Conservation (phyloP, 2,888 invertebrate species). For the Agrochola litura region DNA sequence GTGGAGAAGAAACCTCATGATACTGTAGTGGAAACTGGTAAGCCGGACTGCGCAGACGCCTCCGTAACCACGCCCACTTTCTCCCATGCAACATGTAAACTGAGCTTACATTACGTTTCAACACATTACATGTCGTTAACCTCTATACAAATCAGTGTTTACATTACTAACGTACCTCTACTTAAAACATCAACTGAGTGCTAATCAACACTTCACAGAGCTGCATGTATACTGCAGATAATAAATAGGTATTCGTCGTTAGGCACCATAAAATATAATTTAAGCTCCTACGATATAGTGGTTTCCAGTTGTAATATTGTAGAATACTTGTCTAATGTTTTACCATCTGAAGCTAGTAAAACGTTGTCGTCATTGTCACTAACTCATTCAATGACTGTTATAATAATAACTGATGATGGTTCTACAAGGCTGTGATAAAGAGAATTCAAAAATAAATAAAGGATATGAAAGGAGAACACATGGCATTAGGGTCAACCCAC, state of each 20-base stretch:
- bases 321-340: not conserved
- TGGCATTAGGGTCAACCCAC: conserved; percentile 72
- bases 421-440: conserved; percentile 4
- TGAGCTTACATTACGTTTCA: conserved; percentile 70
- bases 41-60: conserved; percentile 51
- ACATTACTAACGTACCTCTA: conserved; percentile 68
- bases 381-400: conserved; percentile 1
- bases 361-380: not conserved
- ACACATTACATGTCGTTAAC: conserved; percentile 74
- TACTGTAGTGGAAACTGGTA: conserved; percentile 28
- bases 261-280: conserved; percentile 37
- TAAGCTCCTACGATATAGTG: conserved; percentile 15
- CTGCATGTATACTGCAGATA: conserved; percentile 64
- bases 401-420: not conserved
- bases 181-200: conserved; percentile 70
- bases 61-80: conserved; percentile 71
- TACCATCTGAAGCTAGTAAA: not conserved
- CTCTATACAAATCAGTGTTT: conserved; percentile 75
- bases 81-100: conserved; percentile 71
- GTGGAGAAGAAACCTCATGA: conserved; percentile 67
- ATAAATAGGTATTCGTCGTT: conserved; percentile 48
- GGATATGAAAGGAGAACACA: conserved; percentile 64
- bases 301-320: conserved; percentile 22
- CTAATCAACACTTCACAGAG: conserved; percentile 71
- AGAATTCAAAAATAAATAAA: conserved; percentile 59